Base-by-base conservation (phyloP, 37 sponge, comb jelly and placozoan species). In the Diacarnus erythraeanus region DNA sequence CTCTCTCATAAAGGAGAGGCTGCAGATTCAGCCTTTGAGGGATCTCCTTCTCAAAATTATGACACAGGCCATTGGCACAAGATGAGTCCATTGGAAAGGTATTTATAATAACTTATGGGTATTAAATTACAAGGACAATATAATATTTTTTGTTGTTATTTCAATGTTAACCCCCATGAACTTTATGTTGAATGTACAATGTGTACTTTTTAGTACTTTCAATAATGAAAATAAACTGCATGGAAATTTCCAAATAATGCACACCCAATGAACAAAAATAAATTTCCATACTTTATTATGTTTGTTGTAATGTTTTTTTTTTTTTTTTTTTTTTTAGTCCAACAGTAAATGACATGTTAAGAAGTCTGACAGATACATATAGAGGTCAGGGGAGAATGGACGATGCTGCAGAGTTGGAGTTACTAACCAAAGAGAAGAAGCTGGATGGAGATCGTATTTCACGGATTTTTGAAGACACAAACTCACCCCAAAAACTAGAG, bases 321-420 rank as follows among this genome's bases (percentile, higher is more conserved):
- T 22, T 2, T 31, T 27, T 27, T 9, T 30, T 21, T 71, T 40
- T 22, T 42, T 54, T 21, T 40, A 93, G 94, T 57, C 94, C 94
- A 12, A 86, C 92, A 23, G 94, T 96, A 17, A 51, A 78, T 3
- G 78, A 84, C 17, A 92, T 94, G 34, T 78, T 96, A 58, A 81
- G 79, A 69, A 87, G 81, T 65, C 83, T 96, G 69, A 86, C 89
- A 44, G 86, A 81, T 4, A 60, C 90, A 58, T 93, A 88, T 75
- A 83, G 94, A n/a, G 70, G 86, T 18, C 97, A 96, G 59, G 97
- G 97, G 3, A 85, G 85, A 37, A 29, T 72, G 57, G 97, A 91
- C 8, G 86, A 82, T 22, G 97, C 97, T 22, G 69, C 87, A 15
- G 80, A 90, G 38, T 77, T 96, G 31, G 97, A 90, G 41, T 67